These are phyloP conservation scores for Coecobrya sp. DNA, from an alignment of 2,888 invertebrate genomes.

Conservation along the genomic window DNA sequence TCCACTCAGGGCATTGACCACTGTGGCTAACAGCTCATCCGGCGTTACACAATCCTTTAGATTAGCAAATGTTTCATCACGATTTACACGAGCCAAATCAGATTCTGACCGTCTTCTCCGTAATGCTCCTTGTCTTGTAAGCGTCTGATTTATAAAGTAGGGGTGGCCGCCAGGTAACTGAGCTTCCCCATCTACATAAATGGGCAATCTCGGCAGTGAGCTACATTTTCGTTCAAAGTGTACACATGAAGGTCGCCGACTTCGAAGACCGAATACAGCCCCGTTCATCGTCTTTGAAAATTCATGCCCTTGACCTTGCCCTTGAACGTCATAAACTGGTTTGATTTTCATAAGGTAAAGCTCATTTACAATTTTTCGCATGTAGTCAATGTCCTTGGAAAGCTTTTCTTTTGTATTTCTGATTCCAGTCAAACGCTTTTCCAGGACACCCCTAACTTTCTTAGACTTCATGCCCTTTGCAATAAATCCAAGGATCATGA, in stretches of 20 bases:
- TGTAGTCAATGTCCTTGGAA: constrained; percentile 92
- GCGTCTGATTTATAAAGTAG: background rate
- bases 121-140: constrained; percentile 87
- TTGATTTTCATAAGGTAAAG: constrained; percentile 94
- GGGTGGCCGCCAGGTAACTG: background rate
- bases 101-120: constrained; percentile 90
- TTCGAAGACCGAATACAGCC: background rate
- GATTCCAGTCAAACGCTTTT: constrained; percentile 84
- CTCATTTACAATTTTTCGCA: constrained; percentile 93
- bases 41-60: constrained; percentile 90
- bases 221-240: constrained; percentile 76
- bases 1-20: constrained; percentile 92
- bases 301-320: background rate
- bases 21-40: constrained; percentile 92
- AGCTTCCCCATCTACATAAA: constrained; percentile 27
- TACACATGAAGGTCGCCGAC: constrained; percentile 70
- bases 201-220: constrained; percentile 88
- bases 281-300: background rate
- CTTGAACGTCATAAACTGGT: constrained; percentile 82
- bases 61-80: constrained; percentile 92
- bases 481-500: constrained; percentile 96
- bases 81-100: constrained; percentile 93
- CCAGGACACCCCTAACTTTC: constrained; percentile 85
- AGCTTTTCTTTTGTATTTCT: constrained; percentile 88
- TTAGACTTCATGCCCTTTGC: constrained; percentile 90